Conservation (phyloP, 2,797 vertebrate species). For the Sebastes diploproa region DNA sequence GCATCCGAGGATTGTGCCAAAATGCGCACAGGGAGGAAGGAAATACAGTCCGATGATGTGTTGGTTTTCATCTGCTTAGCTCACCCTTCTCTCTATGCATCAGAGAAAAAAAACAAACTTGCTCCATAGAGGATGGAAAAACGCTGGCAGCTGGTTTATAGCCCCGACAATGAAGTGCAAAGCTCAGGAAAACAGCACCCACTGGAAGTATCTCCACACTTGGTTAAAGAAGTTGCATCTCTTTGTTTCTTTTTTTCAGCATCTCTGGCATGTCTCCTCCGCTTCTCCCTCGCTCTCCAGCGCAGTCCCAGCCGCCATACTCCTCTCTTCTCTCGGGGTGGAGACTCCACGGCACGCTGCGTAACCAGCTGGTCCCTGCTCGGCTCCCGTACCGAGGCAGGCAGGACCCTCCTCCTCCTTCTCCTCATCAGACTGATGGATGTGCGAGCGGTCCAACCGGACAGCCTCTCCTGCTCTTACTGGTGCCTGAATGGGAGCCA, state of each 20-base stretch:
- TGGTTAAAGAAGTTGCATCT: conserved; percentile 41
- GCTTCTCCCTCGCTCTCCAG: conserved; percentile 65
- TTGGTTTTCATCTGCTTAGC: conserved; percentile 72
- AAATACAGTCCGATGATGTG: conserved; percentile 41
- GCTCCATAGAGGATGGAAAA: conserved; percentile 68
- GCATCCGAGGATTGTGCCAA: conserved; percentile 54
- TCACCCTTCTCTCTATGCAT: conserved; percentile 66
- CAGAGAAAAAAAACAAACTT: conserved; percentile 75
- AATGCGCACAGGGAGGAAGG: conserved; percentile 24
- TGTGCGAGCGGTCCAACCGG: conserved; percentile 66
- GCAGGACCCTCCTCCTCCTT: too few relatives aligned
- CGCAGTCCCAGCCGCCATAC: conserved; percentile 80
- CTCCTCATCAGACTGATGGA: conserved; percentile 52
- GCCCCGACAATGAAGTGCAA: conserved; percentile 23
- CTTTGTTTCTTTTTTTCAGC: conserved; percentile 70
- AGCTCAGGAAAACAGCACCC: conserved; percentile 13
- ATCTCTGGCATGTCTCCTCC: conserved; percentile 58
- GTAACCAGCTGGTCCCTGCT: conserved; percentile 75
- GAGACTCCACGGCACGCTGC: conserved; percentile 80
- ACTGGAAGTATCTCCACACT: conserved; percentile 5
- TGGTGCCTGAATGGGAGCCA: conserved; percentile 60
- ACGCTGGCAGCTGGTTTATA: conserved; percentile 31
- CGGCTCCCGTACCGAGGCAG: conserved; percentile 82
- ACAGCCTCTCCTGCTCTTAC: conserved; percentile 6
- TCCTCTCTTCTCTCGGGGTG: conserved; percentile 78